Evolutionary conservation across 2,888 invertebrate genomes (phyloP).

Genomic region (Pristionchus mayeri): DNA sequence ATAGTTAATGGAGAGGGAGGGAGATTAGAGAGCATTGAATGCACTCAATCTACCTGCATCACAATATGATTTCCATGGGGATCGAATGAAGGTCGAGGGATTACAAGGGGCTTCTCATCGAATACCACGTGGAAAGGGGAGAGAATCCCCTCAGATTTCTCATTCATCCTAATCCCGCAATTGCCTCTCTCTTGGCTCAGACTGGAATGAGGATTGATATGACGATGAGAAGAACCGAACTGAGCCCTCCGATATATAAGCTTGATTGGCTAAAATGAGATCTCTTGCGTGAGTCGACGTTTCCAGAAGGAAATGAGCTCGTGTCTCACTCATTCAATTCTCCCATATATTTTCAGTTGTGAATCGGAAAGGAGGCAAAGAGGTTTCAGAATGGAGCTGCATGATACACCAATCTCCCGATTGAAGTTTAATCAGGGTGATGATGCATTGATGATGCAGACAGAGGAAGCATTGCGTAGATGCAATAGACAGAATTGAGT

Average conservation of each 20-base stretch:
- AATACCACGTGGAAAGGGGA: background rate
- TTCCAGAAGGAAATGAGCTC: conserved; percentile 42
- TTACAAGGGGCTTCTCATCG: no score
- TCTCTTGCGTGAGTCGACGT: conserved; percentile 30
- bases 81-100: no score
- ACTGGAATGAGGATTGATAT: background rate
- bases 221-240: background rate
- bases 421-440: background rate
- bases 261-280: conserved; percentile 21
- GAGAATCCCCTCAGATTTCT: background rate
- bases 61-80: no score
- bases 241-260: background rate
- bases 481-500: background rate
- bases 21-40: no score
- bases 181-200: no score
- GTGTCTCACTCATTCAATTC: background rate
- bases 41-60: no score
- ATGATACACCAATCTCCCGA: background rate
- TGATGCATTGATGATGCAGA: background rate
- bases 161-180: conserved; percentile 19
- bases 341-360: background rate
- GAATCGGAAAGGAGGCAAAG: background rate
- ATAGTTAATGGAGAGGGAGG: background rate
- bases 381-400: conserved; percentile 17
- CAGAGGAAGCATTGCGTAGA: background rate